Evolutionary conservation across 2,888 invertebrate genomes (phyloP), one percentile per base, ranked within the genome.

Genomic region (Dicyrtomina minuta): DNA sequence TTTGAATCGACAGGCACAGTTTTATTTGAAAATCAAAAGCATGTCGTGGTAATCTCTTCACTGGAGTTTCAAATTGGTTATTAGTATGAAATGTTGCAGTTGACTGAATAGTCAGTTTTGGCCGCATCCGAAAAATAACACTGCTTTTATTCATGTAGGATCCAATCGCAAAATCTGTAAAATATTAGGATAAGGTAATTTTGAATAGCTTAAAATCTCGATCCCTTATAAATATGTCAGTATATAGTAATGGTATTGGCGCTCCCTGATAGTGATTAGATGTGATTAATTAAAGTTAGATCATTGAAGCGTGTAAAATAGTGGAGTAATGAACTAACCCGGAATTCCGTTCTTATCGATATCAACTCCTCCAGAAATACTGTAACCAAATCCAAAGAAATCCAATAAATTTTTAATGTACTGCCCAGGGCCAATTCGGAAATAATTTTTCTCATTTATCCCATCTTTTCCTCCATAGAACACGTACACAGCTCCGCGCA

Each of bases 401-500:
- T 20, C 17, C 22, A 20, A 1, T 1, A 5, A 24, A 22, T 8
- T 39, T 1, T 22, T 13, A 15, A 87, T 85, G 76, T 77, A 80
- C 17, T 83, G 74, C 12, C 67, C 71, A 15, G 77, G 53, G 24
- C 77, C 72, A 0, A 85, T 82, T 2, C 81, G 81, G 60, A 79
- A 79, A 0, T 85, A 83, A 6, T 79, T 70, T 20, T 88, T 84
- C 71, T 82, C 83, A 1, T 80, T 79, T 41, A 75, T 79, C 8
- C 78, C 80, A 0, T 88, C 78, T 1, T 87, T 87, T 6, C 79
- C 79, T 0, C 88, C 88, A 78, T 82, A 83, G 79, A 86, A 89
- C 71, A 89, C 85, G 75, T 88, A 89, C 0, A 89, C 85, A 0
- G 84, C 86, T 8, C 88, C 88, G 51, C 74, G 74, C 24, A 83